These are phyloP conservation scores for Myiotriccus ornatus DNA, from an alignment of 2,797 vertebrate genomes.

Conservation along the genomic window DNA sequence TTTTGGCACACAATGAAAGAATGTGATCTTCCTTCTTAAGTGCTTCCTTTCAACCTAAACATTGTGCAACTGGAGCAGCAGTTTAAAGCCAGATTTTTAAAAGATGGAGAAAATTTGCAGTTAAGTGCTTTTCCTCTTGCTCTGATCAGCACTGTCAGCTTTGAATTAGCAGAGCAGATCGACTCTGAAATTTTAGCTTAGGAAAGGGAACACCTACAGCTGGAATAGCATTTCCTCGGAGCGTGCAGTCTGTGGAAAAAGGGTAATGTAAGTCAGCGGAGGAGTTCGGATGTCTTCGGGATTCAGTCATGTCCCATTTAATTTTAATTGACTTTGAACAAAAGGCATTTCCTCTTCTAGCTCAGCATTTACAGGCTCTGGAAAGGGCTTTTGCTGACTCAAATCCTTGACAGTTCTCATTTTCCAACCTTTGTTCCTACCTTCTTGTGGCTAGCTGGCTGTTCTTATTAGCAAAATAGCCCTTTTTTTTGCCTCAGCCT, in stretches of 20 bases:
- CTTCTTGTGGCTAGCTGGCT: slow-evolving; percentile 21
- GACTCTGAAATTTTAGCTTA: neutral
- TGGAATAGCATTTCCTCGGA: slow-evolving; percentile 8
- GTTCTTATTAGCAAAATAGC: neutral
- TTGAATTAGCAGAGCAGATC: neutral
- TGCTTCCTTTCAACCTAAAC: slow-evolving; percentile 49
- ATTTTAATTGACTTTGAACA: slow-evolving; percentile 68
- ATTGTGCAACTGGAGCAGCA: slow-evolving; percentile 53
- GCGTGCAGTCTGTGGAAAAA: neutral
- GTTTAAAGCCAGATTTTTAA: neutral
- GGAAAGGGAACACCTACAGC: neutral
- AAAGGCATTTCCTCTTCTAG: slow-evolving; percentile 46
- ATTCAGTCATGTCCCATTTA: slow-evolving; percentile 43
- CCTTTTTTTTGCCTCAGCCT: neutral
- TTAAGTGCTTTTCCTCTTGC: neutral
- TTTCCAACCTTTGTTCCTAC: slow-evolving; percentile 31
- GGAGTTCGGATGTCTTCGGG: slow-evolving; percentile 21
- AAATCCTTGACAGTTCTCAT: neutral
- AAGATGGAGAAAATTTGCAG: neutral
- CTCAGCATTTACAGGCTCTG: slow-evolving; percentile 15
- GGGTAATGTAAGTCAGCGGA: slow-evolving; percentile 9
- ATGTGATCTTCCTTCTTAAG: slow-evolving; percentile 42
- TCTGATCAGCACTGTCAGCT: neutral
- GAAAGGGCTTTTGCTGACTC: slow-evolving; percentile 41
- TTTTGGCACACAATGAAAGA: slow-evolving; percentile 44